Evolutionary conservation across 2,113 vertebrate species (phyloP).

Genomic region (Rostratula benghalensis): DNA sequence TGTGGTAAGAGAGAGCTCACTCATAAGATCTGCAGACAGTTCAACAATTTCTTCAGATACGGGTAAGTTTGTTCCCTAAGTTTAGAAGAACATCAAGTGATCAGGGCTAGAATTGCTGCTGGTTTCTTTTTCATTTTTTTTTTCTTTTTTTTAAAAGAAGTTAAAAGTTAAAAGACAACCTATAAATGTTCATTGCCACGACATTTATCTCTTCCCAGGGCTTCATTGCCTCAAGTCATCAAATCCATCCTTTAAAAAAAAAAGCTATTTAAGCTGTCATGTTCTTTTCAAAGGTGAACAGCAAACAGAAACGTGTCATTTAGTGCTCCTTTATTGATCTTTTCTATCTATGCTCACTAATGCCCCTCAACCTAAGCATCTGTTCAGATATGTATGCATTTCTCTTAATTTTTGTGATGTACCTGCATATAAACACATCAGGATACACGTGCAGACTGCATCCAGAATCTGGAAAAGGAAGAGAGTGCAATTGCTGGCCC

Average conservation of each 20-base stretch:
- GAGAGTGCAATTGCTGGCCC: not conserved
- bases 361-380: not conserved
- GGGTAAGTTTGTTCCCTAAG: constrained; percentile 75
- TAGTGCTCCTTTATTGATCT: not conserved
- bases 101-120: not conserved
- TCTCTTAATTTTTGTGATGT: not conserved
- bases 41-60: constrained; percentile 84
- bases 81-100: not conserved
- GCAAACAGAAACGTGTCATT: not conserved
- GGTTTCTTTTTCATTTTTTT: not conserved
- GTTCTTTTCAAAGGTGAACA: not conserved
- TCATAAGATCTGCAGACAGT: constrained; percentile 85
- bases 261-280: not conserved
- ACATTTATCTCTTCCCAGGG: not conserved
- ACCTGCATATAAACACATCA: not conserved
- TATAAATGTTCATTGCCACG: not conserved
- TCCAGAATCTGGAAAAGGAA: not conserved
- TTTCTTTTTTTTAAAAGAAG: not conserved
- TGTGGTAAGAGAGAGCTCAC: constrained; percentile 87
- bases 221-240: not conserved
- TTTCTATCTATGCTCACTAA: not conserved
- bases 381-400: not conserved
- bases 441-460: not conserved
- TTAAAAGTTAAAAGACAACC: not conserved
- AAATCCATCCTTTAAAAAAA: not conserved